These are phyloP conservation scores for Sciurus carolinensis DNA, from an alignment of 2,797 vertebrate genomes.

Conservation along the genomic window DNA sequence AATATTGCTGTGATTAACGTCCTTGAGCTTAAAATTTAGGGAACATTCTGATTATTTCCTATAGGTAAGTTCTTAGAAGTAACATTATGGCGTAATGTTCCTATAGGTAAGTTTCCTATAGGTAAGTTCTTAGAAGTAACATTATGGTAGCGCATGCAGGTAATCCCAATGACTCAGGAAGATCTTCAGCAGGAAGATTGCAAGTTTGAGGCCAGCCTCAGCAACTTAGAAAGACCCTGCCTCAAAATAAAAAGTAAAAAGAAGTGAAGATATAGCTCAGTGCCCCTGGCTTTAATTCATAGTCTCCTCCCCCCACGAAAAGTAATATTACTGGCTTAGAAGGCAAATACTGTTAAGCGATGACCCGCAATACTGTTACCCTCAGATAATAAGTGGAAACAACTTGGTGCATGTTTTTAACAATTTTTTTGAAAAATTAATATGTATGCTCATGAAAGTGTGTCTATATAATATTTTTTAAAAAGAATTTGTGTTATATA, in stretches of 20 bases:
- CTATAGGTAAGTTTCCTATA: background rate
- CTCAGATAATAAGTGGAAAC: background rate
- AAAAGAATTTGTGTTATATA: background rate
- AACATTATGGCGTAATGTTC: background rate
- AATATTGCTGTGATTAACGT: conserved; percentile 16
- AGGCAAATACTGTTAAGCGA: conserved; percentile 10
- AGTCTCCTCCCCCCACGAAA: fast-evolving
- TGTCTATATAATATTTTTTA: background rate
- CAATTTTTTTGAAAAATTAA: background rate
- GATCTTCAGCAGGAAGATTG: too few species aligned
- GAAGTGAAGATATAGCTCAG: too few species aligned
- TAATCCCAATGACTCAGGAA: too few species aligned
- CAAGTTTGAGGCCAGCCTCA: too few species aligned
- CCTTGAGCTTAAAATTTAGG: conserved; percentile 16
- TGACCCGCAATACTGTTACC: background rate
- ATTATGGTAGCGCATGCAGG: too few species aligned
- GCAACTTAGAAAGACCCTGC: background rate
- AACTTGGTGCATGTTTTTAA: conserved; percentile 33
- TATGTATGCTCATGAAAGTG: background rate
- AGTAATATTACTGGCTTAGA: background rate
- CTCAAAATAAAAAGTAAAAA: too few species aligned
- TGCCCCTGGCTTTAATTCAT: too few species aligned
- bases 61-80: conserved; percentile 5
- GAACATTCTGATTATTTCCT: background rate
- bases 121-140: conserved; percentile 12